Conservation (phyloP, 2,888 invertebrate genomes). For the Mayetiola destructor region DNA sequence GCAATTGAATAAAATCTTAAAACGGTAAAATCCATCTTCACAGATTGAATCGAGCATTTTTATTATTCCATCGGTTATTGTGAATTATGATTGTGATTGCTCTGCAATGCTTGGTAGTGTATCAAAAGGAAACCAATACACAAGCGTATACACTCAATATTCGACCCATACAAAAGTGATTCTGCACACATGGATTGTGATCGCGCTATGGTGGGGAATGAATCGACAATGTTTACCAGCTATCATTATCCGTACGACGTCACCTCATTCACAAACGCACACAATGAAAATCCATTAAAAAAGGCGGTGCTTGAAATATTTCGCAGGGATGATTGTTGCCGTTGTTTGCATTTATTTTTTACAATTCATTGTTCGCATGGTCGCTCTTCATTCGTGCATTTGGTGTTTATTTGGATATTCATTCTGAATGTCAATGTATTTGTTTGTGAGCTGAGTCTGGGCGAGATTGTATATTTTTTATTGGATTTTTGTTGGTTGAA, state of each 20-base stretch:
- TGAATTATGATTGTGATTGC: too few species aligned
- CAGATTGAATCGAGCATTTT: too few species aligned
- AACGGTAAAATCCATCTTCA: too few species aligned
- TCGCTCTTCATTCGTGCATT: too few species aligned
- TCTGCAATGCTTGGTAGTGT: too few species aligned
- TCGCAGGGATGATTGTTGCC: slow-evolving; percentile 9
- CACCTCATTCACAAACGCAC: not conserved
- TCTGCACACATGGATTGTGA: not conserved
- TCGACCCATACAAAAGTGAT: not conserved
- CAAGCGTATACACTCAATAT: not conserved
- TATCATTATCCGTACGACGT: not conserved
- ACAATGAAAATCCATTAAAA: not conserved
- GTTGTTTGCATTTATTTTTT: not conserved
- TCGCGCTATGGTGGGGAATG: slow-evolving; percentile 4
- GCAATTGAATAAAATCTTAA: too few species aligned
- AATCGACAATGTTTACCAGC: not conserved
- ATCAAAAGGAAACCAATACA: not conserved
- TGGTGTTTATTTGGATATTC: not conserved
- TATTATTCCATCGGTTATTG: too few species aligned
- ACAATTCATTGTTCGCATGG: not conserved
- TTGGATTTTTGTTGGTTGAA: not conserved
- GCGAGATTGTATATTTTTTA: not conserved
- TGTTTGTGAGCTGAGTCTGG: not conserved
- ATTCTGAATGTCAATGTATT: not conserved
- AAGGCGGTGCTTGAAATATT: slow-evolving; percentile 12